phyloP scores from a whole-genome alignment of 2,113 vertebrate genomes.

The Rhinogobius similis region DNA sequence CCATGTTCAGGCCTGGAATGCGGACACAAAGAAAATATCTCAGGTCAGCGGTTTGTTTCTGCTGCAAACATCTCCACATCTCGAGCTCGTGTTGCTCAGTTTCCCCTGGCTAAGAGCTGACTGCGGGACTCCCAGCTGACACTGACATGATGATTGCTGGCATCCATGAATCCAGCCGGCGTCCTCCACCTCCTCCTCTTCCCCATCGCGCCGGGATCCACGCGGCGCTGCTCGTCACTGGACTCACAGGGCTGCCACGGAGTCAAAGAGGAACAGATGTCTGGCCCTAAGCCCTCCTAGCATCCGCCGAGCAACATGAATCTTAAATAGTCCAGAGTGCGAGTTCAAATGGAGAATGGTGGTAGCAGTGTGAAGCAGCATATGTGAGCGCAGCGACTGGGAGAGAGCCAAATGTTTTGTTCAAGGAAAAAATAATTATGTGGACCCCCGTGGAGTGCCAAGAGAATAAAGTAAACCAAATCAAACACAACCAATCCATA shows the following conservation, averaged over 20 bases:
- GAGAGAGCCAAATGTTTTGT: background rate
- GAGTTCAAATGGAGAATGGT: background rate
- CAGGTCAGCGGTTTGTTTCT: conserved; percentile 7
- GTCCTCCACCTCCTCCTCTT: conserved; percentile 21
- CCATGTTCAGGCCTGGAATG: no score
- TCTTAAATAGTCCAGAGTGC: background rate
- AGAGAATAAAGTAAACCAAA: background rate
- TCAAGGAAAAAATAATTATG: background rate
- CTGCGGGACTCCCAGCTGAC: conserved; percentile 32
- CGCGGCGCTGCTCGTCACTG: conserved; percentile 19
- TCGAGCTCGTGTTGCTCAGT: conserved; percentile 9
- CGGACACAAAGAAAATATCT: no score
- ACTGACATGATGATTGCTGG: conserved; percentile 55
- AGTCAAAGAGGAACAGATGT: conserved; percentile 40
- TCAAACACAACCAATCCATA: background rate
- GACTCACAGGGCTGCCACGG: conserved; percentile 32
- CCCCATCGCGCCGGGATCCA: conserved; percentile 25
- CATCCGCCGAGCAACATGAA: conserved; percentile 15
- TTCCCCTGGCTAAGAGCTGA: conserved; percentile 42
- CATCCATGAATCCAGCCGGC: conserved; percentile 39
- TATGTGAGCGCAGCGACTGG: background rate
- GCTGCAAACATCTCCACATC: conserved; percentile 6
- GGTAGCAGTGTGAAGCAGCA: background rate
- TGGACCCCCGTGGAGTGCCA: background rate
- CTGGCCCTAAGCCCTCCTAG: conserved; percentile 37